Percentiles rank a stretch among this genome's conserved stretches.
Evolutionary conservation across 1,140 invertebrate genomes (phyloP).

Genomic region (Aphidius gifuensis): DNA sequence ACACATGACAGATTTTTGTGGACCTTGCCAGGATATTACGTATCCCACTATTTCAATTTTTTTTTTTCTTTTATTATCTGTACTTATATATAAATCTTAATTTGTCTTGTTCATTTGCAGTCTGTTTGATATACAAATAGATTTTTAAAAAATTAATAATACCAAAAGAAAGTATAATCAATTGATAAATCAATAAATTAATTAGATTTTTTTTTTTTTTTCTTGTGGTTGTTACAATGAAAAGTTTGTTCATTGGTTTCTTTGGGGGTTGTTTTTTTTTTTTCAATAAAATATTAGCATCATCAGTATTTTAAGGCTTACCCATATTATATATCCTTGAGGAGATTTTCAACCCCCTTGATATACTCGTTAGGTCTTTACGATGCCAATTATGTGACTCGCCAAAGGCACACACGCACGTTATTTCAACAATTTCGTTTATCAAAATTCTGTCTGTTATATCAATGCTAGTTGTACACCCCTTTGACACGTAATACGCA

Average conservation of each 20-base stretch:
- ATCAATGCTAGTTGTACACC: slow-evolving; percentile 4
- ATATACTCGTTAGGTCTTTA: slow-evolving; percentile 20
- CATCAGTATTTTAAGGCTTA: too few species aligned
- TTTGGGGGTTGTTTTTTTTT: too few species aligned
- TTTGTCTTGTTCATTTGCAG: slow-evolving; percentile 21
- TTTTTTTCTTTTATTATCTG: slow-evolving; percentile 6
- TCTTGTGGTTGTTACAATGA: too few species aligned
- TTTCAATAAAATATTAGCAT: too few species aligned
- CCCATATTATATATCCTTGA: too few species aligned
- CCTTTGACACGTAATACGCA: slow-evolving; percentile 23
- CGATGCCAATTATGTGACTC: slow-evolving; percentile 18
- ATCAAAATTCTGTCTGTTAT: neutral
- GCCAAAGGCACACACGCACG: slow-evolving; percentile 13
- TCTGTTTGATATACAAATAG: neutral
- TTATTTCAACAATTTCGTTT: slow-evolving; percentile 1
- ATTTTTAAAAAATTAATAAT: too few species aligned
- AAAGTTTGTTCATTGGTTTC: too few species aligned
- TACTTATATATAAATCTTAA: slow-evolving; percentile 9
- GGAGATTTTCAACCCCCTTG: neutral
- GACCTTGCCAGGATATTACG: slow-evolving; percentile 51
- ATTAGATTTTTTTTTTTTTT: too few species aligned
- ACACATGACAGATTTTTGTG: slow-evolving; percentile 50
- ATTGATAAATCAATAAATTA: too few species aligned
- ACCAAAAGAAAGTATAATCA: too few species aligned
- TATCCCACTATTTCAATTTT: slow-evolving; percentile 34